Evolutionary conservation across 2,888 invertebrate species (phyloP).

Genomic region (Andrena fulva): DNA sequence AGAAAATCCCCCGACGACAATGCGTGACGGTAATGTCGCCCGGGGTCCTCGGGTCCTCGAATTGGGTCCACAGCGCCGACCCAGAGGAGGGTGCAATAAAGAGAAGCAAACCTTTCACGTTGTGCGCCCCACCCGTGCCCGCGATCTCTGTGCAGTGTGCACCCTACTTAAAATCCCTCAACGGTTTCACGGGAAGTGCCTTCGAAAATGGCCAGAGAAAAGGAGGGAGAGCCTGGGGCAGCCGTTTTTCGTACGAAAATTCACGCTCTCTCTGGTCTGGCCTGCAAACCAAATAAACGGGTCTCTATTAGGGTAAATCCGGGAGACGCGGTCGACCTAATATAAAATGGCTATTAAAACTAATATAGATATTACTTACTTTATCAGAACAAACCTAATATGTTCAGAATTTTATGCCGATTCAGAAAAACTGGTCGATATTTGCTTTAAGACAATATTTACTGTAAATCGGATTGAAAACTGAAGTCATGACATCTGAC

Average conservation of each 20-base stretch:
- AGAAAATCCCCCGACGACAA: slow-evolving; percentile 48
- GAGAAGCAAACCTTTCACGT: slow-evolving; percentile 17
- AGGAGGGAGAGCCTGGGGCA: slow-evolving; percentile 36
- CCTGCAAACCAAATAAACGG: slow-evolving; percentile 50
- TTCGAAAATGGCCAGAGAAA: slow-evolving; percentile 56
- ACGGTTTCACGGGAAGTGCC: slow-evolving; percentile 52
- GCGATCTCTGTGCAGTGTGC: slow-evolving; percentile 31
- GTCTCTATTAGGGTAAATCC: no score
- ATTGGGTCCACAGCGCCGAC: slow-evolving; percentile 34
- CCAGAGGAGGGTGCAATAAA: slow-evolving; percentile 52
- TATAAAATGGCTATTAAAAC: no score
- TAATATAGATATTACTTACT: no score
- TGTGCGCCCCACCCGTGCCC: slow-evolving; percentile 13
- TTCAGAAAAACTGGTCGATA: no score
- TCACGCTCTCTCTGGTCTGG: slow-evolving; percentile 34
- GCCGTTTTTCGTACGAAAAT: slow-evolving; percentile 57
- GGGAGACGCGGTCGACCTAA: no score
- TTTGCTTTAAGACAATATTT: no score
- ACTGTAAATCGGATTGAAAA: no score
- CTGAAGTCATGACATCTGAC: no score
- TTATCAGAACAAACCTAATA: no score
- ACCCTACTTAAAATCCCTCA: slow-evolving; percentile 60
- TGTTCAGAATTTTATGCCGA: no score
- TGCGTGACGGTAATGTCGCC: slow-evolving; percentile 25
- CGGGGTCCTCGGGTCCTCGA: slow-evolving; percentile 24